Base-by-base conservation (phyloP, 2,888 invertebrate species). In the Ophion ellenae region DNA sequence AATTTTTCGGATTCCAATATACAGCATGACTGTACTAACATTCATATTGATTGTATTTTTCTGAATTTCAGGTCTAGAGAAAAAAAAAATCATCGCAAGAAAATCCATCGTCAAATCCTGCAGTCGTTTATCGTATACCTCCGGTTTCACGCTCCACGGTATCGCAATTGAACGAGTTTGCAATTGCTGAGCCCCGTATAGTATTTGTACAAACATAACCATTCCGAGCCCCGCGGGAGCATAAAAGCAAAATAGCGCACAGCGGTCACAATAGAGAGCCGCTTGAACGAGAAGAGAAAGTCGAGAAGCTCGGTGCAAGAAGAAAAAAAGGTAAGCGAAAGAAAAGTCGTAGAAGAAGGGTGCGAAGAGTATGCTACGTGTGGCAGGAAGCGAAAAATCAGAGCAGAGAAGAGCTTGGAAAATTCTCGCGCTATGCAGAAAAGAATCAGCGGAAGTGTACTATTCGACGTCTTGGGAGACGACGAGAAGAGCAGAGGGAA, bases 401-500 rank as follows among this genome's bases (percentile, higher is more conserved):
- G 74, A 78, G 63, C 40, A 40, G 36, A 77, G 75, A 70, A 76
- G 81, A 67, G 57, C 71, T 73, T 24, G 77, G 63, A 69, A 85
- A 84, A 88, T 85, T 85, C 86, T 74, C 78, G 85, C 79, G 73
- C 47, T 81, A 40, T 40, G 40, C 40, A 40, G 67, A 64, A 85
- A 88, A 80, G 84, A 86, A 88, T 84, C 77, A 84, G 64, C 86
- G 86, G 86, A 86, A 88, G 86, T 85, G 86, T 84, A 79, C 82
- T 87, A 86, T 88, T 87, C 83, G 84, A 84, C 81, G 85, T 36
- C 71, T 74, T 83, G 78, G 83, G 61, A 83, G 83, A 61, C 67
- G 71, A 36, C 63, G 74, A 47, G 53, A 74, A 36, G 40, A 64
- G 20, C 40, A 57, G 24, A 53, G 69, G 36, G 32, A 75, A 70